A percentile compares a stretch with the other conserved stretches of the same genome.
phyloP scores from a whole-genome alignment of 2,797 vertebrate species.

The Arctocebus calabarensis region DNA sequence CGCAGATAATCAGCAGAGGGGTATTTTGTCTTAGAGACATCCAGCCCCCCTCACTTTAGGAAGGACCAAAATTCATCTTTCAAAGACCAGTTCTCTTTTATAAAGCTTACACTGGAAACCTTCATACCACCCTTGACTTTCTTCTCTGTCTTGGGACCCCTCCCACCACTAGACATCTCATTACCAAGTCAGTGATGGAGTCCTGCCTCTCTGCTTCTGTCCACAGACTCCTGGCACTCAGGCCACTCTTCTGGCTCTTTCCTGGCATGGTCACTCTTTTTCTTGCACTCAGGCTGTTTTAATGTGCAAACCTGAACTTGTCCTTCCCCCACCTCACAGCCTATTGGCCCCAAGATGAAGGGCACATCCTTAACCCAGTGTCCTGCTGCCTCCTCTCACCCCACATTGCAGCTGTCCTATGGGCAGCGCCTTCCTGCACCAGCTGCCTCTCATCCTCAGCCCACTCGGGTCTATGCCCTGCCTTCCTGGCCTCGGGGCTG shows the following conservation, averaged over 20 bases:
- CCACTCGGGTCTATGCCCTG: rapidly evolving
- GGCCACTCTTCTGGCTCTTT: background rate
- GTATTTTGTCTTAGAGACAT: too few species aligned
- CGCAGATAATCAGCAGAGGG: background rate
- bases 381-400: rapidly evolving
- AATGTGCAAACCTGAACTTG: background rate
- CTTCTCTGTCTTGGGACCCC: background rate
- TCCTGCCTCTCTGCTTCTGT: background rate
- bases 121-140: background rate
- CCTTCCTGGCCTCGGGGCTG: background rate
- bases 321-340: rapidly evolving
- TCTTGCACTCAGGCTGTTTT: background rate
- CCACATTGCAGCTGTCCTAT: rapidly evolving
- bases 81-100: too few species aligned
- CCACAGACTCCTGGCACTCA: too few species aligned
- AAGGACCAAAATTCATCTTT: background rate
- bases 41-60: background rate
- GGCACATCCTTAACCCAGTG: rapidly evolving
- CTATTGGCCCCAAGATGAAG: too few species aligned
- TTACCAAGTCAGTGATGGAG: rapidly evolving
- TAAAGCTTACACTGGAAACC: background rate
- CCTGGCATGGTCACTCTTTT: background rate
- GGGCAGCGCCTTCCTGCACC: background rate
- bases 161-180: background rate
- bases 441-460: background rate